Base-by-base conservation (phyloP, 1,140 invertebrate species). In the Heliconius hermathena region DNA sequence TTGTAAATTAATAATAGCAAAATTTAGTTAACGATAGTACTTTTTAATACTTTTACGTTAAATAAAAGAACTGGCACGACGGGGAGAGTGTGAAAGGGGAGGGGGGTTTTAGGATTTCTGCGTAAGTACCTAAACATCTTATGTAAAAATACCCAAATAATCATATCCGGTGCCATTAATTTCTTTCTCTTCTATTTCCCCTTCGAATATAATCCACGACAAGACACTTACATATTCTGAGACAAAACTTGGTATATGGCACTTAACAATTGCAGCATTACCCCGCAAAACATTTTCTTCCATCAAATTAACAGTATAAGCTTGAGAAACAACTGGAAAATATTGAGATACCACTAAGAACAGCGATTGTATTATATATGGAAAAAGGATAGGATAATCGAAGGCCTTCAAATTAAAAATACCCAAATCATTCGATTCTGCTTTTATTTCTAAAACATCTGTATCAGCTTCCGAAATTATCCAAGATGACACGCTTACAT, bases 221-320 rank as follows among this genome's bases (percentile, higher is more conserved):
- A 96, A 96, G 84, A 98, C 97, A 87, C 95, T 96, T 87, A 98
- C 97, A 95, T 97, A 98, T 96, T 98, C 98, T 85, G 97, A 97
- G 78, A 98, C 97, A 95, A 98, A 98, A 95, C 97, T 98, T 84
- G 98, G 98, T 93, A 98, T 97, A 95, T 98, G 97, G 96, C 98
- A 98, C 95, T 98, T 98, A 88, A 98, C 96, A 89, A 98, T 97
- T 82, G 97, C 98, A 84, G 97, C 96, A 94, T 98, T 98, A 83
- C 98, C 98, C 86, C 97, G 96, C 84, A 98, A 95, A 79, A 98
- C 97, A 93, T 98, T 97, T 94, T 98, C 98, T 92, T 98, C 98
- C 97, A 98, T 98, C 88, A 98, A 96, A 95, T 98, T 98, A 86
- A 98, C 97, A 84, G 97, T 97, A 94, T 98, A 99, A 79, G 96